Base-by-base conservation (phyloP, 2,888 invertebrate species). In the Orthosia cruda region DNA sequence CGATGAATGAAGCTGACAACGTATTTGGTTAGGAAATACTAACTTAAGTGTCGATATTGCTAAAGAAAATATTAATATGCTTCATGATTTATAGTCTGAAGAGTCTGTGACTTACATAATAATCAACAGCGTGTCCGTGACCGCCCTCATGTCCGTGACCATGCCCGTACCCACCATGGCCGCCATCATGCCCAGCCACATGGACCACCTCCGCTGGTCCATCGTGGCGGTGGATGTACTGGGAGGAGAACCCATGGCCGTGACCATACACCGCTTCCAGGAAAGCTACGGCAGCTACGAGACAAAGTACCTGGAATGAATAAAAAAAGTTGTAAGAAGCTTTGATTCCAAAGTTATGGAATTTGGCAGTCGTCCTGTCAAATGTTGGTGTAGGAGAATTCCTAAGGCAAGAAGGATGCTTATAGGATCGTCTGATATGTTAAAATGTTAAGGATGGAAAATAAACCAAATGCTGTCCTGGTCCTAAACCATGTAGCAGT, bases 211-310 rank as follows among this genome's bases (percentile, higher is more conserved):
- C 91, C 13, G 90, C 94, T 58, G 90, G 95, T 26, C 92, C 95
- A 76, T 89, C 90, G 87, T 95, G 87, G 66, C 95, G 88, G 66
- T 93, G 85, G 92, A 95, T 93, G 84, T 92, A 93, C 82, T 95
- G 94, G 11, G 95, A 94, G 12, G 95, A 95, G 86, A 89, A 93
- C 0, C 92, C 92, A 92, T 94, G 81, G 89, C 92, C 86, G 91
- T 97, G 87, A 83, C 93, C 84, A 89, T 89, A 81, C 87, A 92
- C 83, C 90, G 68, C 79, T 4, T 92, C 93, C 47, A 89, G 86
- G 5, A 90, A 91, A 40, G 91, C 92, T 26, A 91, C 83, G 7
- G 93, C 70, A 20, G 91, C 92, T 23, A 91, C 88, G 4, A 95
- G 65, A 79, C 91, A 93, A 66, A 94, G 54, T 45, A 90, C 91